Evolutionary conservation across 2,113 vertebrate species (phyloP).

Genomic region (Amia ocellicauda): DNA sequence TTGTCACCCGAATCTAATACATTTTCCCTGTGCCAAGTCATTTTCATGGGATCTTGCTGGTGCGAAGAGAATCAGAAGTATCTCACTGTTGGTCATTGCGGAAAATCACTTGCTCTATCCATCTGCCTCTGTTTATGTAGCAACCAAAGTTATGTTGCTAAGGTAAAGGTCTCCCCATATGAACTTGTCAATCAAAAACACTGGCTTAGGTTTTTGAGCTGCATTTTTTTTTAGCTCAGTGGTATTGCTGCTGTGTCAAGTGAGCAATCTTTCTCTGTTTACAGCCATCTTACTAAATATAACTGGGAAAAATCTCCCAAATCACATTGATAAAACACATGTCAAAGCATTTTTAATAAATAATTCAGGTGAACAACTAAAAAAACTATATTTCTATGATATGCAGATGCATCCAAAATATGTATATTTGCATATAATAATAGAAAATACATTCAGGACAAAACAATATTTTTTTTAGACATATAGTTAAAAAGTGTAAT

Average conservation of each 20-base stretch:
- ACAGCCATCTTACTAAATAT: slow-evolving; percentile 35
- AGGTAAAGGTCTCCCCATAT: slow-evolving; percentile 67
- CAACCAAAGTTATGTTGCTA: slow-evolving; percentile 78
- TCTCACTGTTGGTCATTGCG: slow-evolving; percentile 55
- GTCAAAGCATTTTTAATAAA: not conserved
- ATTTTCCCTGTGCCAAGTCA: slow-evolving; percentile 67
- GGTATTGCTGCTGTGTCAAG: slow-evolving; percentile 23
- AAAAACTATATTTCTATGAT: too few species aligned
- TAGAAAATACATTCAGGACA: too few species aligned
- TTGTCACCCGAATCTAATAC: slow-evolving; percentile 80
- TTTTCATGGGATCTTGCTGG: slow-evolving; percentile 57
- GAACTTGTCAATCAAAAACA: slow-evolving; percentile 76
- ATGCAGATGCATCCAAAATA: too few species aligned
- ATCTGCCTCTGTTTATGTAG: slow-evolving; percentile 81
- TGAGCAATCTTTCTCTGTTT: slow-evolving; percentile 42
- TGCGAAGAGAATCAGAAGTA: slow-evolving; percentile 60
- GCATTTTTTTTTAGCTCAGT: slow-evolving; percentile 18
- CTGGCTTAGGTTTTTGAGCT: slow-evolving; percentile 33
- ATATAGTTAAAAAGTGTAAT: too few species aligned
- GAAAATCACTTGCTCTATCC: slow-evolving; percentile 66
- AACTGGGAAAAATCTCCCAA: slow-evolving; percentile 6
- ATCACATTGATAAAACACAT: slow-evolving; percentile 10
- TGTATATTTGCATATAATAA: too few species aligned
- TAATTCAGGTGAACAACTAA: too few species aligned
- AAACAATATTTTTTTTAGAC: too few species aligned